Conservation (phyloP, 2,113 vertebrate species). For the Pterocles burchelli region DNA sequence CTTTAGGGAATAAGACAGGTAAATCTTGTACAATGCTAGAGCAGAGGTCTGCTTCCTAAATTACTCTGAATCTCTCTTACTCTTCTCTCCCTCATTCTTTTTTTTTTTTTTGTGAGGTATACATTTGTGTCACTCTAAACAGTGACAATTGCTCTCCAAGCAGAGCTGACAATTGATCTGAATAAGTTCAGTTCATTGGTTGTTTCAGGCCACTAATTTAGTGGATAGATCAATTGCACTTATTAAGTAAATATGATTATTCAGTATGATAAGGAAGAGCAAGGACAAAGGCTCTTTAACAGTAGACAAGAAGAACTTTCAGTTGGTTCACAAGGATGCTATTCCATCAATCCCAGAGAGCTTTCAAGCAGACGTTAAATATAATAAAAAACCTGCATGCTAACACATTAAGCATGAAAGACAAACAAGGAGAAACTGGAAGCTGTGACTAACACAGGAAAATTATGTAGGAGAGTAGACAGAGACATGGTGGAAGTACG, state of each 20-base stretch:
- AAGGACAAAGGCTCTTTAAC: background rate
- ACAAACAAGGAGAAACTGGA: conserved; percentile 38
- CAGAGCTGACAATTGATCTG: background rate
- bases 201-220: background rate
- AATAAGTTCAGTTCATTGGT: background rate
- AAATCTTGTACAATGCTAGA: accelerated
- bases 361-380: conserved; percentile 22
- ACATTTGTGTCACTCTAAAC: background rate
- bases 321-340: background rate
- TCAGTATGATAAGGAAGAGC: background rate
- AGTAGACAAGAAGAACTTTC: background rate
- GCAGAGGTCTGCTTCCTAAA: background rate
- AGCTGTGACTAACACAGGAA: conserved; percentile 16
- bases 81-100: background rate
- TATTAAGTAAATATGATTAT: background rate
- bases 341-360: background rate
- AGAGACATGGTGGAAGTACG: background rate
- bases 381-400: conserved; percentile 20
- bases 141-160: background rate
- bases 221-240: background rate
- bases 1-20: background rate
- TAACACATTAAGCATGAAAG: conserved; percentile 32
- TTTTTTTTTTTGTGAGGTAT: background rate
- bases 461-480: background rate
- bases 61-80: background rate